Evolutionary conservation across 2,888 invertebrate species (phyloP).

Genomic region (Agapostemon virescens): DNA sequence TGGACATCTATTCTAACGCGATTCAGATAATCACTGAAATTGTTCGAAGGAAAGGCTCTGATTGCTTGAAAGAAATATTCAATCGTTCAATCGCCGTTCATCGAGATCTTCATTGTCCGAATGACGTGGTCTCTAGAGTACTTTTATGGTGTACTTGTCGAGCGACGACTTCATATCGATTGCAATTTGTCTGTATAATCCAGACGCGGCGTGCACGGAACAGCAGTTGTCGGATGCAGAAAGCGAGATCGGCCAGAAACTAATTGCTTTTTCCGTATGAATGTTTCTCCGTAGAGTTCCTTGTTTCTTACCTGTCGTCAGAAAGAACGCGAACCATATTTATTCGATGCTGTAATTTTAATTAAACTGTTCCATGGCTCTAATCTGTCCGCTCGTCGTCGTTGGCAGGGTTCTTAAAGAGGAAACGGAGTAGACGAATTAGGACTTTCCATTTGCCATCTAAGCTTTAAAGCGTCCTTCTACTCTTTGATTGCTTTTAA

Average conservation of each 20-base stretch:
- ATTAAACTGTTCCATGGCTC: constrained; percentile 15
- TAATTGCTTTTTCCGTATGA: constrained; percentile 48
- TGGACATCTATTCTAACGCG: no score
- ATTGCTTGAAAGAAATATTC: background rate
- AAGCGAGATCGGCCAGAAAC: constrained; percentile 42
- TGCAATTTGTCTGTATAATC: constrained; percentile 37
- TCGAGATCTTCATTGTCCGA: background rate
- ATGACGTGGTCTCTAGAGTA: background rate
- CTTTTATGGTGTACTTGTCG: constrained; percentile 4
- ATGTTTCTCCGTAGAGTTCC: constrained; percentile 15
- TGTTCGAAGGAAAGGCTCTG: background rate
- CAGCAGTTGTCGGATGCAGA: constrained; percentile 43
- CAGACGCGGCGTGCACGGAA: background rate
- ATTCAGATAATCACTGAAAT: no score
- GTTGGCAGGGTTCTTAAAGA: background rate
- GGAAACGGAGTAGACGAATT: background rate
- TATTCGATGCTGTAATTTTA: constrained; percentile 33
- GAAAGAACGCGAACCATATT: constrained; percentile 2
- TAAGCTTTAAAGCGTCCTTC: background rate
- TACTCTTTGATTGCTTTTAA: background rate
- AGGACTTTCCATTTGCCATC: background rate
- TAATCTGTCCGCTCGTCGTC: background rate
- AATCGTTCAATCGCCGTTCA: background rate
- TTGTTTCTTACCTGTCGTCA: constrained; percentile 1
- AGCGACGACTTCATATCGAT: constrained; percentile 29